Evolutionary conservation across 2,113 vertebrate species (phyloP).

Genomic region (Microcebus murinus): DNA sequence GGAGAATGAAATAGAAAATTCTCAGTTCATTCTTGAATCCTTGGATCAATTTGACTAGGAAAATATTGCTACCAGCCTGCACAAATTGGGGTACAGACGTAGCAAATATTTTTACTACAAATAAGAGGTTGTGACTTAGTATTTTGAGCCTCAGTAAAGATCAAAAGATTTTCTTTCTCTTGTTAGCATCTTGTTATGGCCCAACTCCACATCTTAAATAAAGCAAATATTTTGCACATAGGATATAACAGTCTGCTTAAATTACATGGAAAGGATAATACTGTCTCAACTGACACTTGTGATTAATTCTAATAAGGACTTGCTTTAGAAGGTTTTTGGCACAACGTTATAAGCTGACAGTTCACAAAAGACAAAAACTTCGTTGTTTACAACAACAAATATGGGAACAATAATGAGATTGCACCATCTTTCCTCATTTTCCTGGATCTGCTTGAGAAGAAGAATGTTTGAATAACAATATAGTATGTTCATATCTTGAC

Average conservation of each 20-base stretch:
- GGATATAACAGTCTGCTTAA: background rate
- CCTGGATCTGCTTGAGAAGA: conserved; percentile 63
- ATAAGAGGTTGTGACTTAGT: background rate
- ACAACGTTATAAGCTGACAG: background rate
- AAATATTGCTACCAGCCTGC: background rate
- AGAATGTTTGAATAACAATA: conserved; percentile 44
- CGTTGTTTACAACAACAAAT: conserved; percentile 60
- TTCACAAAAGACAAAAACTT: background rate
- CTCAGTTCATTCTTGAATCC: background rate
- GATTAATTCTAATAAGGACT: background rate
- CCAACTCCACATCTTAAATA: conserved; percentile 25
- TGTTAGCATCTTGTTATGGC: conserved; percentile 46
- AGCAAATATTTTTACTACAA: background rate
- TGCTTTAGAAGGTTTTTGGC: conserved; percentile 34
- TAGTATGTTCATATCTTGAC: conserved; percentile 60
- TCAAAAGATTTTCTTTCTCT: conserved; percentile 29
- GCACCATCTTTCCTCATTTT: conserved; percentile 53
- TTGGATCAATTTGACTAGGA: background rate
- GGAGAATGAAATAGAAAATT: background rate
- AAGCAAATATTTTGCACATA: conserved; percentile 36
- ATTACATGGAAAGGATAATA: background rate
- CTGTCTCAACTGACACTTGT: background rate
- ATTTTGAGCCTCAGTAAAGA: background rate
- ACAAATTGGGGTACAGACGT: background rate
- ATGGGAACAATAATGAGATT: conserved; percentile 59